Evolutionary conservation across 1,140 invertebrate genomes (phyloP), one percentile per base, ranked within the genome.

Genomic region (Aradophagus sp.): DNA sequence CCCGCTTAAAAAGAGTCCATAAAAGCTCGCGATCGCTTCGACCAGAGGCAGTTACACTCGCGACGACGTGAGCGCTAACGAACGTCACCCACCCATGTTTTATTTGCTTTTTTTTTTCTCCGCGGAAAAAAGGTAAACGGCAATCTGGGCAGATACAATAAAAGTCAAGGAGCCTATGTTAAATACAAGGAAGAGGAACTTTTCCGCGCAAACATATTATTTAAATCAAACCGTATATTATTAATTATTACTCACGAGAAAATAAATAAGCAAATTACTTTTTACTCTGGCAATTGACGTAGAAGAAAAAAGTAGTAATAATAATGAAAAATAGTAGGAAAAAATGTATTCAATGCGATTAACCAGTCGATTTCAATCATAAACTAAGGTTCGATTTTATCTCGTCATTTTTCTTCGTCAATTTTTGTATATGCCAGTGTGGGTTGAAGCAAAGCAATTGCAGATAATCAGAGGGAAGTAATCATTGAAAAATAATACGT

Each of bases 131-230:
- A 59, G 48, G 63, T 41, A 47, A 59, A 31, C 50, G 19, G 34
- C 35, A 48, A 67, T 67, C 26, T 55, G 19, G 26, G 44, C 35
- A 67, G 55, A 55, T 61, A 68, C 48, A 53, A 41, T 61, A 69
- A 62, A 69, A 69, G 66, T 69, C 66, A 69, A 69, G 66, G 66
- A 69, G 56, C 32, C 39, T 61, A 61, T 69, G 65, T 69, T 61
- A 69, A 69, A 50, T 42, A 69, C 56, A 50, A 69, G 66, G 58
- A 62, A 62, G 66, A 69, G 66, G 66, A 62, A 69, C 66, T 69
- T 16, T 44, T 12, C 56, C 42, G 58, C 42, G 62, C 62, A 69
- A 69, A 69, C 48, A 69, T 69, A 69, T 68, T 68, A 68, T 69
- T 69, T 69, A 61, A 61, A 69, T 69, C 48, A 55, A 47, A 41